These are phyloP conservation scores for Sarcophaga carnaria DNA, from an alignment of 2,888 invertebrate genomes.

Conservation along the genomic window DNA sequence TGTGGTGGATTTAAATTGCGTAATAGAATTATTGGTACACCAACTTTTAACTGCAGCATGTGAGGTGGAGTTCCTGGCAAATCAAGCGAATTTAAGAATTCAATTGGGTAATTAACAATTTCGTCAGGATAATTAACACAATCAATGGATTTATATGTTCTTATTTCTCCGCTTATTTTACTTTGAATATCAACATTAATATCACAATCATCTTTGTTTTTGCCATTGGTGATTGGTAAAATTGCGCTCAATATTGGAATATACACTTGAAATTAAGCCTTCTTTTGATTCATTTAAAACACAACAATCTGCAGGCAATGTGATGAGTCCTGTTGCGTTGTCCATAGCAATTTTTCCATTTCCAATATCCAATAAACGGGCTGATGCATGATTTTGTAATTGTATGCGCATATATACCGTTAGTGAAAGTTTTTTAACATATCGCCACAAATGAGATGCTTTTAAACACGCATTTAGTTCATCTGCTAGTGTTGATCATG, in stretches of 20 bases:
- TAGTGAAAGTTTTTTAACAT: constrained; percentile 39
- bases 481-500: no score
- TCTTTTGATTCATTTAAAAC: no score
- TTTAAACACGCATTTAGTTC: not conserved
- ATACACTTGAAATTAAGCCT: constrained; percentile 4
- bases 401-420: constrained; percentile 41
- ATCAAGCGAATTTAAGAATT: not conserved
- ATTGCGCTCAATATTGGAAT: constrained; percentile 16
- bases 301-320: constrained; percentile 10
- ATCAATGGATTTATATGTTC: constrained; percentile 5
- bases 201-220: constrained; percentile 8
- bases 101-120: not conserved
- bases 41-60: no score
- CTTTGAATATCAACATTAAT: not conserved
- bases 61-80: no score
- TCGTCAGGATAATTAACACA: not conserved
- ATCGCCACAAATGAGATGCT: constrained; percentile 33
- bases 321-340: constrained; percentile 21
- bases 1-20: no score
- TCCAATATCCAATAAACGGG: constrained; percentile 4
- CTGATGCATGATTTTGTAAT: constrained; percentile 43
- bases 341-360: constrained; percentile 40
- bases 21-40: no score
- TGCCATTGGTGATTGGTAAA: constrained; percentile 16
- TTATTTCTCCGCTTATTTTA: no score